Conservation (phyloP, 2,888 invertebrate genomes). For the Limnephilus auricula region DNA sequence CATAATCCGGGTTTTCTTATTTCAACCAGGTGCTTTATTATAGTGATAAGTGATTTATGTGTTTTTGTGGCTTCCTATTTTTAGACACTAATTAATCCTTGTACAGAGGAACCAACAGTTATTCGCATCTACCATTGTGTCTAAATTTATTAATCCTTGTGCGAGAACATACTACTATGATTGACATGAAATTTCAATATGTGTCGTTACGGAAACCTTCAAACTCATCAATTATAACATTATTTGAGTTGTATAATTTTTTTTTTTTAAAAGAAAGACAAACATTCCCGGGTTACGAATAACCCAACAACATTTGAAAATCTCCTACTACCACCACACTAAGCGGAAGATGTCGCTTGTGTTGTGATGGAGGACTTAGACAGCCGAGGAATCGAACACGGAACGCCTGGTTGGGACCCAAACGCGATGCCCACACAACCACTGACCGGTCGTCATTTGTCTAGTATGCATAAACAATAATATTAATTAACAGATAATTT, state of each 20-base stretch:
- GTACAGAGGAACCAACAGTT: not conserved
- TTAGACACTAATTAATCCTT: not conserved
- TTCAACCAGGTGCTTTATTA: not conserved
- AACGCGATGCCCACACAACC: too few species aligned
- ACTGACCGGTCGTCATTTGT: too few species aligned
- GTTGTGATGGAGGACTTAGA: too few species aligned
- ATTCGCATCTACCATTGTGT: not conserved
- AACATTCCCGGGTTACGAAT: too few species aligned
- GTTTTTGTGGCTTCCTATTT: not conserved
- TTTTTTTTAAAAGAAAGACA: too few species aligned
- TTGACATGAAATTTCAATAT: not conserved
- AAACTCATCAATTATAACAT: not conserved
- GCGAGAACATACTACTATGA: not conserved
- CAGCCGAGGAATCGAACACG: too few species aligned
- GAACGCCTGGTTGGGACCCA: too few species aligned
- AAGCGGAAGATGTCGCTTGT: too few species aligned
- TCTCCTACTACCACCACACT: too few species aligned
- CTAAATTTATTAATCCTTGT: too few species aligned
- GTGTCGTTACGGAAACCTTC: not conserved
- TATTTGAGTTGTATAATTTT: not conserved
- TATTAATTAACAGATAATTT: not conserved
- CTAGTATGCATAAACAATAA: not conserved
- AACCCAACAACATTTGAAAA: too few species aligned
- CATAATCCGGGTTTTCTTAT: not conserved
- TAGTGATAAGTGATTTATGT: not conserved